Evolutionary conservation across 2,888 invertebrate genomes (phyloP).

Genomic region (Thecocarcelia acutangulata): DNA sequence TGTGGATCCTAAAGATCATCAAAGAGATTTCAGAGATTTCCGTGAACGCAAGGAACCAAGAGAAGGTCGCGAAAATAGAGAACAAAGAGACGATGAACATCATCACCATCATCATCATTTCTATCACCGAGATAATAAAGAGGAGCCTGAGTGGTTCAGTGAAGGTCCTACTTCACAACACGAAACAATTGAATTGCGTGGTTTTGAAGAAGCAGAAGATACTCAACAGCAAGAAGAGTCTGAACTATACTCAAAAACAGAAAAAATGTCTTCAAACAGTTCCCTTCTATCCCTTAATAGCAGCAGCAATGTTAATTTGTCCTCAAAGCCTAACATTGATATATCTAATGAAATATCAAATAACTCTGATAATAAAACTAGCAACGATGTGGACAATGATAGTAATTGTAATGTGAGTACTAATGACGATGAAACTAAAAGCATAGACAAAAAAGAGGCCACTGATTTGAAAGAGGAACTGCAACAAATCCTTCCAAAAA

Average conservation of each 20-base stretch:
- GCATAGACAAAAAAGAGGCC: background rate
- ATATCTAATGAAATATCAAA: slow-evolving; percentile 25
- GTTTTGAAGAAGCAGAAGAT: slow-evolving; percentile 89
- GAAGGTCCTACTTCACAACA: slow-evolving; percentile 94
- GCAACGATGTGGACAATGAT: slow-evolving; percentile 7
- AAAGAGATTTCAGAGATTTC: slow-evolving; percentile 73
- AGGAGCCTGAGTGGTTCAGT: slow-evolving; percentile 95
- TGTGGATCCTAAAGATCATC: slow-evolving; percentile 67
- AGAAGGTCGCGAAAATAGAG: slow-evolving; percentile 57
- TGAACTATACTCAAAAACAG: slow-evolving; percentile 22
- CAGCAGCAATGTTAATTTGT: slow-evolving; percentile 60
- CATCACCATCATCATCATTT: slow-evolving; percentile 67
- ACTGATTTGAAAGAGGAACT: slow-evolving; percentile 11
- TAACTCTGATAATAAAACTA: slow-evolving; percentile 37
- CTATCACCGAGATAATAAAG: slow-evolving; percentile 83
- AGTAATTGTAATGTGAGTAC: background rate
- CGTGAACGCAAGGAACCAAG: slow-evolving; percentile 75
- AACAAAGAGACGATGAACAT: slow-evolving; percentile 64
- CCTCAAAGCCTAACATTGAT: slow-evolving; percentile 59
- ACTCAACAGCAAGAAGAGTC: slow-evolving; percentile 29
- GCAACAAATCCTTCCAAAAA: slow-evolving; percentile 39
- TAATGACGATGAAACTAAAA: slow-evolving; percentile 11
- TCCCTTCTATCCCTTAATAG: slow-evolving; percentile 68
- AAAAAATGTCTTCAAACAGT: slow-evolving; percentile 61
- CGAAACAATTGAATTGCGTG: slow-evolving; percentile 95